Conservation (phyloP, 2,113 vertebrate species). For the Xyliphius kryptos region DNA sequence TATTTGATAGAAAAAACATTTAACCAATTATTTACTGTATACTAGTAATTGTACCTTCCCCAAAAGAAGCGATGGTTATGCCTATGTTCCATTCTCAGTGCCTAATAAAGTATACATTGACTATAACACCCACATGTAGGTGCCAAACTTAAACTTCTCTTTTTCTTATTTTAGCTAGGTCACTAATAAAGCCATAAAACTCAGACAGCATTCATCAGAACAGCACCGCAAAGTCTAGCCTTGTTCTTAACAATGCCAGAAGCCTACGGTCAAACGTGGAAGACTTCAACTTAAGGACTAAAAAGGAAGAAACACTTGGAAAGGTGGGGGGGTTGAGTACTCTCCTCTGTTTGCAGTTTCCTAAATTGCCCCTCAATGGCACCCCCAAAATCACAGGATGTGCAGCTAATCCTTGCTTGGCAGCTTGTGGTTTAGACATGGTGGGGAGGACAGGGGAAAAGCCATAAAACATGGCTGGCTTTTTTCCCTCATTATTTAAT, state of each 20-base stretch:
- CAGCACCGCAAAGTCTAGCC: constrained; percentile 32
- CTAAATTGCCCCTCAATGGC: constrained; percentile 58
- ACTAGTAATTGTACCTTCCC: no score
- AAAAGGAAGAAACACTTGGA: constrained; percentile 41
- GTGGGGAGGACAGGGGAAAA: constrained; percentile 43
- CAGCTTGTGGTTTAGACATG: constrained; percentile 43
- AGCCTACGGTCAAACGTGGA: constrained; percentile 36
- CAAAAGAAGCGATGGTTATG: no score
- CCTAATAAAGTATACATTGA: constrained; percentile 8
- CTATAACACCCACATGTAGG: constrained; percentile 22
- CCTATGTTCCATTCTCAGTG: neutral
- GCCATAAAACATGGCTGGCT: constrained; percentile 39
- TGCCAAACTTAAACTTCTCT: constrained; percentile 23
- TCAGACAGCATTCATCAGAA: constrained; percentile 21
- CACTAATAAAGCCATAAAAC: constrained; percentile 36
- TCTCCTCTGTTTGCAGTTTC: constrained; percentile 66
- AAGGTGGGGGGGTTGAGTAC: constrained; percentile 45
- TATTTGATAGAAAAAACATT: no score
- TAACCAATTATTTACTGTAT: no score
- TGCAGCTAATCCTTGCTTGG: constrained; percentile 58
- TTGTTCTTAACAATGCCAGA: constrained; percentile 40
- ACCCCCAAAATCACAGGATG: constrained; percentile 62
- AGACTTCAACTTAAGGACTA: constrained; percentile 46
- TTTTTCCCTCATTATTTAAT: constrained; percentile 50
- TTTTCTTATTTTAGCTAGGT: constrained; percentile 30